Evolutionary conservation across 2,888 invertebrate species (phyloP).

Genomic region (Rotaria sp.): DNA sequence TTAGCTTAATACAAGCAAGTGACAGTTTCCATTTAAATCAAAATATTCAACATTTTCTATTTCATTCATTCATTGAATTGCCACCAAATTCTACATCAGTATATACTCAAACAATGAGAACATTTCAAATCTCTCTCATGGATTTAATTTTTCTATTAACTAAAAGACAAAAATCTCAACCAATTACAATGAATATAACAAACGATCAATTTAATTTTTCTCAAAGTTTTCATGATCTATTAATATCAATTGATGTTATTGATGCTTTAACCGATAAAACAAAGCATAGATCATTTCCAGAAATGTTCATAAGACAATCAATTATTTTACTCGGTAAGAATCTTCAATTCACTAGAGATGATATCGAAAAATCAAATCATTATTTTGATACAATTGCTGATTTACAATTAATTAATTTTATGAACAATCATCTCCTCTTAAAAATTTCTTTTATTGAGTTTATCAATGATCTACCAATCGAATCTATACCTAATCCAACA

Average conservation of each 20-base stretch:
- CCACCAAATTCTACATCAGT: background rate
- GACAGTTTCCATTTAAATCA: background rate
- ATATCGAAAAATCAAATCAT: background rate
- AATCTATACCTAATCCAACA: background rate
- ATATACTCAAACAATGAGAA: background rate
- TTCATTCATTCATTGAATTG: background rate
- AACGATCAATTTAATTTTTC: background rate
- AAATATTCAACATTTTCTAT: background rate
- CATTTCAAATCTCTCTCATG: background rate
- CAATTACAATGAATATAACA: background rate
- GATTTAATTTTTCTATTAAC: background rate
- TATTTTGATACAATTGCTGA: background rate
- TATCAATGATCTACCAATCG: background rate
- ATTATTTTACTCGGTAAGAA: background rate
- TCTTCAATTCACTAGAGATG: background rate
- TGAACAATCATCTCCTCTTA: background rate
- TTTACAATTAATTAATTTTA: background rate
- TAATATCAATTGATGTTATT: background rate
- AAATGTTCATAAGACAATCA: background rate
- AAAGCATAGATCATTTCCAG: background rate
- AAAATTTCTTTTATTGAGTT: background rate
- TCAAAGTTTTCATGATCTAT: background rate
- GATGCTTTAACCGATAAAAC: background rate
- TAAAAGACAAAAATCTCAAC: background rate
- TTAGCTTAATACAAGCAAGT: background rate